These are phyloP conservation scores for Troides aeacus DNA, from an alignment of 2,888 invertebrate species.

Conservation along the genomic window DNA sequence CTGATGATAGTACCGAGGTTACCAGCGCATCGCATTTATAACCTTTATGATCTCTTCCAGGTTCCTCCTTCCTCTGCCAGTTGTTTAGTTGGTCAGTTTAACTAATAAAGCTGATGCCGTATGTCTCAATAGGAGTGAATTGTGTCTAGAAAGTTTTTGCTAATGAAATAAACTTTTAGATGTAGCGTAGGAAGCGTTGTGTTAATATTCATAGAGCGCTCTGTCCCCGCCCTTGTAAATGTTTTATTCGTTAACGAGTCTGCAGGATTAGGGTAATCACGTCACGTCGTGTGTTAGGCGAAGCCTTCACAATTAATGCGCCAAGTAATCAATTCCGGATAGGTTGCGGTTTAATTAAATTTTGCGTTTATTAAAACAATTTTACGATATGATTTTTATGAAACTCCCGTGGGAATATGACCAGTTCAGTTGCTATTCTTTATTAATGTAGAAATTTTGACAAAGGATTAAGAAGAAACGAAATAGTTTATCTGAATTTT, in stretches of 20 bases:
- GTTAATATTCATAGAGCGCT: conserved; percentile 73
- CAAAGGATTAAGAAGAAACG: too few relatives aligned
- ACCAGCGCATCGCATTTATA: too few relatives aligned
- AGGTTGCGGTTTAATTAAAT: conserved; percentile 26
- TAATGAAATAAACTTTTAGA: conserved; percentile 78
- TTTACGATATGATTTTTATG: neutral
- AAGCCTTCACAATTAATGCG: conserved; percentile 67
- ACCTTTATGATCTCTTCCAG: too few relatives aligned
- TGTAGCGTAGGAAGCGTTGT: conserved; percentile 58
- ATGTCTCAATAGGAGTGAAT: conserved; percentile 8
- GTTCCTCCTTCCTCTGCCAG: too few relatives aligned
- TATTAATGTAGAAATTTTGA: neutral
- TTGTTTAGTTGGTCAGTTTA: too few relatives aligned
- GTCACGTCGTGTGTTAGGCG: conserved; percentile 70
- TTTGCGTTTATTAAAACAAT: neutral
- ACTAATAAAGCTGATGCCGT: neutral
- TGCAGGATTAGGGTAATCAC: conserved; percentile 72
- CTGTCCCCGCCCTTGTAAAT: conserved; percentile 68
- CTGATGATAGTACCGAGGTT: too few relatives aligned
- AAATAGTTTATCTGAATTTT: too few relatives aligned
- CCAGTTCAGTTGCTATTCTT: neutral
- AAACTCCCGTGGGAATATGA: neutral
- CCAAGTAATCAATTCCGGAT: conserved; percentile 62
- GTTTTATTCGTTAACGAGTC: conserved; percentile 79
- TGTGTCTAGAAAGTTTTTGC: conserved; percentile 44